Evolutionary conservation across 2,797 vertebrate species (phyloP).

Genomic region (Echiichthys vipera): DNA sequence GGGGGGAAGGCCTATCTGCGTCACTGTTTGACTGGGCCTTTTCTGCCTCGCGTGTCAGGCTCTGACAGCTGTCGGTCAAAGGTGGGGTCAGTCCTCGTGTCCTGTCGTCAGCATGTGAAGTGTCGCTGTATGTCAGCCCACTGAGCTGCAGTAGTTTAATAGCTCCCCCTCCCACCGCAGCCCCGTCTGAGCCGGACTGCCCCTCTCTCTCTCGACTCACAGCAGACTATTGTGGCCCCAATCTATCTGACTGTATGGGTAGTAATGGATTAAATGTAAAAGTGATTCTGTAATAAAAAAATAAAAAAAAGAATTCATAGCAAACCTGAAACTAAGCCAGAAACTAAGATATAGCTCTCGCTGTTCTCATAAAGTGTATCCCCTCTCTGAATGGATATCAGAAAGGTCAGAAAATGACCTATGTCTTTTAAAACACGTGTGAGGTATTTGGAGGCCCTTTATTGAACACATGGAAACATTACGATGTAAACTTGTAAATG

Average conservation of each 20-base stretch:
- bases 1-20: constrained; percentile 8
- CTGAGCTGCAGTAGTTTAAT: constrained; percentile 20
- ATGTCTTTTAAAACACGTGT: too few relatives aligned
- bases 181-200: constrained; percentile 18
- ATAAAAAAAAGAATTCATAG: too few relatives aligned
- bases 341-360: too few relatives aligned
- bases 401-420: too few relatives aligned
- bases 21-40: constrained; percentile 3
- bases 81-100: constrained; percentile 21
- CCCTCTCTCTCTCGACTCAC: not conserved
- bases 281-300: too few relatives aligned
- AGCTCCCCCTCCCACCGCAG: constrained; percentile 32
- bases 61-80: constrained; percentile 38
- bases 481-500: too few relatives aligned
- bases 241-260: not conserved
- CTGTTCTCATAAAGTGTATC: too few relatives aligned
- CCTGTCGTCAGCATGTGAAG: constrained; percentile 25
- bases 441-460: too few relatives aligned
- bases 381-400: too few relatives aligned
- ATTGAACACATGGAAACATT: too few relatives aligned
- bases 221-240: not conserved
- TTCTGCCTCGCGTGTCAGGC: constrained; percentile 13
- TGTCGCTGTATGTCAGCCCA: constrained; percentile 2
- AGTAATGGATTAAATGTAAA: too few relatives aligned
- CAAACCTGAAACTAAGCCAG: too few relatives aligned